These are phyloP conservation scores for Lasius fuliginosus DNA, from an alignment of 2,888 invertebrate species.

Conservation along the genomic window DNA sequence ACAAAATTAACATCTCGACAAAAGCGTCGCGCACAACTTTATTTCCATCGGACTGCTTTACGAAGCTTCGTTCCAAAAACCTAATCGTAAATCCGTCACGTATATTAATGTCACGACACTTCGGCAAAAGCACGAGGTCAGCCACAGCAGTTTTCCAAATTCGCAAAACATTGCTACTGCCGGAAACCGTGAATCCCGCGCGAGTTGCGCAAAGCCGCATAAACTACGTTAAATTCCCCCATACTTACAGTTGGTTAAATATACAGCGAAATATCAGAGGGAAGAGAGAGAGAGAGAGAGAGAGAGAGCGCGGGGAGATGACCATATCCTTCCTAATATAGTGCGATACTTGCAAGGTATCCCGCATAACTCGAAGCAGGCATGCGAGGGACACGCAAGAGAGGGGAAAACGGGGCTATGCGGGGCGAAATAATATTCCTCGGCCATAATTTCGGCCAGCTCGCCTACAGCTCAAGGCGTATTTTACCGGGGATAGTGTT, in stretches of 20 bases:
- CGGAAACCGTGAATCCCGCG: constrained; percentile 6
- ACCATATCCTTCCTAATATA: constrained; percentile 71
- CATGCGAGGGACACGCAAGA: constrained; percentile 44
- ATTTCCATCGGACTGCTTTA: neutral
- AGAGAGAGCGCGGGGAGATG: constrained; percentile 63
- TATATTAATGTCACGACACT: constrained; percentile 53
- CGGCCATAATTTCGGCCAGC: constrained; percentile 72
- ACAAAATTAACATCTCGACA: neutral
- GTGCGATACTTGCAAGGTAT: constrained; percentile 69
- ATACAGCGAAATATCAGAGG: constrained; percentile 72
- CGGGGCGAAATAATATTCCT: constrained; percentile 72
- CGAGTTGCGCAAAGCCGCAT: constrained; percentile 48
- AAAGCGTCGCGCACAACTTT: constrained; percentile 13
- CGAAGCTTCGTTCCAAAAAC: neutral
- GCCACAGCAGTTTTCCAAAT: constrained; percentile 43
- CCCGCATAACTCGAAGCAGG: constrained; percentile 68
- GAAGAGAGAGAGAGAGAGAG: neutral
- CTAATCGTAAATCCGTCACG: constrained; percentile 16
- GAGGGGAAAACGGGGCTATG: constrained; percentile 54
- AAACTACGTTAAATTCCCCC: constrained; percentile 68
- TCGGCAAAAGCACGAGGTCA: constrained; percentile 34
- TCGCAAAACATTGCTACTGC: constrained; percentile 34
- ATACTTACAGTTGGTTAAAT: constrained; percentile 71
- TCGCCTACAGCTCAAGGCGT: constrained; percentile 65
- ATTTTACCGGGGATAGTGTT: constrained; percentile 71